These are phyloP conservation scores for Mus musculus DNA, from an alignment of 2,113 vertebrate genomes.

Conservation along the genomic window DNA sequence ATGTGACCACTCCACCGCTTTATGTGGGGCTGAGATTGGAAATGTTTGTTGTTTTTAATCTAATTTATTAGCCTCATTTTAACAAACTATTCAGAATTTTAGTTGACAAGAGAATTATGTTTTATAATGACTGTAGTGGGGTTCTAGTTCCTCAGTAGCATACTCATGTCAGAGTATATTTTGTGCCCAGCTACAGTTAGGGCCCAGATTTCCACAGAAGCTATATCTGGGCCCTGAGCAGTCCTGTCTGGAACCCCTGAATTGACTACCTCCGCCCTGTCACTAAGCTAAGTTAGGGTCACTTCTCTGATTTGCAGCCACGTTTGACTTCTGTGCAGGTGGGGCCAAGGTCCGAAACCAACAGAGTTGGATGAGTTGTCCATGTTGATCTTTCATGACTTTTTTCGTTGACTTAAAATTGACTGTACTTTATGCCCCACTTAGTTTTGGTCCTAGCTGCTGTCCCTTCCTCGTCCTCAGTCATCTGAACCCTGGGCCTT, in stretches of 20 bases:
- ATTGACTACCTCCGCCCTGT: neutral
- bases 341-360: constrained; percentile 4
- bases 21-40: neutral
- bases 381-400: constrained; percentile 37
- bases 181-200: neutral
- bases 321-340: constrained; percentile 1
- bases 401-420: constrained; percentile 34
- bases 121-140: neutral
- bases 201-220: neutral
- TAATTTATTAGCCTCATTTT: constrained; percentile 12
- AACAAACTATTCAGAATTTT: neutral
- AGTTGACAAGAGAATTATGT: constrained; percentile 16
- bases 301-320: constrained; percentile 37
- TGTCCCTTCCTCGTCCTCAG: neutral
- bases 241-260: neutral
- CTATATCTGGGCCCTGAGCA: neutral
- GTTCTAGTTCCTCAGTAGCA: constrained; percentile 11
- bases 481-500: neutral
- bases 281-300: neutral
- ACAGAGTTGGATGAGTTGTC: constrained; percentile 20
- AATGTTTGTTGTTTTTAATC: neutral
- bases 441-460: neutral
- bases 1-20: neutral
- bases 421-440: neutral
- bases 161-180: neutral